Percentiles rank a stretch among this genome's conserved stretches.
phyloP scores from a whole-genome alignment of 2,113 vertebrate species.

The Catagonus wagneri region DNA sequence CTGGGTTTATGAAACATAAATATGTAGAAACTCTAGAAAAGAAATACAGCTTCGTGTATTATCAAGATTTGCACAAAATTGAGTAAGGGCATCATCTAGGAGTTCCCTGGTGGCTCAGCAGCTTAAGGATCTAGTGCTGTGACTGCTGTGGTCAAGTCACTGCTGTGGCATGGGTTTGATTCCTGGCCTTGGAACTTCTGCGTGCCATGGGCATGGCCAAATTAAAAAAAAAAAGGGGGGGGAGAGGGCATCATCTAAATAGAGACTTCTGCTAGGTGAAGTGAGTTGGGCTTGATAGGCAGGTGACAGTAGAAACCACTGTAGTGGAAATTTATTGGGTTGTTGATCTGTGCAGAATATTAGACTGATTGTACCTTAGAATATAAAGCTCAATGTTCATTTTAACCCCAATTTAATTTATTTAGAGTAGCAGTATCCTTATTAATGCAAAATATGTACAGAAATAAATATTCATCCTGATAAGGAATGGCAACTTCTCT shows the following conservation, averaged over 20 bases:
- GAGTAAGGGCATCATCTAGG: neutral
- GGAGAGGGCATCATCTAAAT: neutral
- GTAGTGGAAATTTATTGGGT: neutral
- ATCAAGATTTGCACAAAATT: neutral
- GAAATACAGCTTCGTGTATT: neutral
- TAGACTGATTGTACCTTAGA: constrained; percentile 11
- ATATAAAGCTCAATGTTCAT: constrained; percentile 14
- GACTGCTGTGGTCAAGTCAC: no score
- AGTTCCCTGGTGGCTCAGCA: no score
- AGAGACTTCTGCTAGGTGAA: neutral
- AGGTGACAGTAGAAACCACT: neutral
- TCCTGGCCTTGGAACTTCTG: no score
- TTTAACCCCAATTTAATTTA: neutral
- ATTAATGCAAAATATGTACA: neutral
- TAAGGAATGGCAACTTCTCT: neutral
- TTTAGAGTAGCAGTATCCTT: neutral
- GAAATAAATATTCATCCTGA: neutral
- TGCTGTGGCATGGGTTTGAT: no score
- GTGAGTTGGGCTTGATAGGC: neutral
- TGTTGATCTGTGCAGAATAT: constrained; percentile 5
- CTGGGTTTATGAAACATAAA: constrained; percentile 38
- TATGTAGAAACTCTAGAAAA: constrained; percentile 40
- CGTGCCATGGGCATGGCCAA: no score
- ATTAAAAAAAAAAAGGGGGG: no score
- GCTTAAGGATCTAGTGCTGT: no score